These are phyloP conservation scores for Murina feae DNA, from an alignment of 2,113 vertebrate genomes.

Conservation along the genomic window DNA sequence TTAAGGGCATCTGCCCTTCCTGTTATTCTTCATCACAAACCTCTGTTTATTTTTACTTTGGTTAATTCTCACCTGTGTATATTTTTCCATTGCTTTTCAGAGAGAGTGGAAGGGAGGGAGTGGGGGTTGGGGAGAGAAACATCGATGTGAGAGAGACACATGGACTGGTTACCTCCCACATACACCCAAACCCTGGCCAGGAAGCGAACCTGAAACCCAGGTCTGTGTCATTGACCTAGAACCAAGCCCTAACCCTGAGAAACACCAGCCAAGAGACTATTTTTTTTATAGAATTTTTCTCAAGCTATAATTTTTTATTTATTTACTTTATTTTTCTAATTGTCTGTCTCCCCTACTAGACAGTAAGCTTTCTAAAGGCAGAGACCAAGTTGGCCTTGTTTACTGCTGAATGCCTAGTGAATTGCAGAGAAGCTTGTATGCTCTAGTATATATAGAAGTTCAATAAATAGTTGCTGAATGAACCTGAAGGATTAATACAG, in stretches of 20 bases:
- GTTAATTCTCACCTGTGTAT: neutral
- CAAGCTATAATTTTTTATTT: neutral
- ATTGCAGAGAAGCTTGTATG: neutral
- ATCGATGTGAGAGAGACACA: neutral
- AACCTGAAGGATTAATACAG: conserved; percentile 20
- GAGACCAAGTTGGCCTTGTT: neutral
- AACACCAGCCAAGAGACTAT: neutral
- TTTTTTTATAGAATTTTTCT: conserved; percentile 26
- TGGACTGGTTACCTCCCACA: neutral
- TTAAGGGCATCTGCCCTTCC: neutral
- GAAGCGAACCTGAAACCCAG: neutral
- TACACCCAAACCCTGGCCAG: too few species aligned
- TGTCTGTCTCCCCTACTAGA: neutral
- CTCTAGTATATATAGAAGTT: neutral
- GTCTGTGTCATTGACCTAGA: neutral
- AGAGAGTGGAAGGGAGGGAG: neutral
- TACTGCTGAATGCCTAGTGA: neutral
- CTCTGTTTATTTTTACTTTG: too few species aligned
- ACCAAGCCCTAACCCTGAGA: neutral
- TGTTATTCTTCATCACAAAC: neutral
- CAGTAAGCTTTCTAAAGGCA: conserved; percentile 17
- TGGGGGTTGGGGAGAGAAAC: neutral
- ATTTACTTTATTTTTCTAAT: neutral
- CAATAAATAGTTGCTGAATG: conserved; percentile 5
- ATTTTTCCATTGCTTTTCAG: neutral